A percentile compares a stretch with the other conserved stretches of the same genome.
These are phyloP conservation scores for Gambelia wislizenii DNA, from an alignment of 2,797 vertebrate species.

Conservation along the genomic window DNA sequence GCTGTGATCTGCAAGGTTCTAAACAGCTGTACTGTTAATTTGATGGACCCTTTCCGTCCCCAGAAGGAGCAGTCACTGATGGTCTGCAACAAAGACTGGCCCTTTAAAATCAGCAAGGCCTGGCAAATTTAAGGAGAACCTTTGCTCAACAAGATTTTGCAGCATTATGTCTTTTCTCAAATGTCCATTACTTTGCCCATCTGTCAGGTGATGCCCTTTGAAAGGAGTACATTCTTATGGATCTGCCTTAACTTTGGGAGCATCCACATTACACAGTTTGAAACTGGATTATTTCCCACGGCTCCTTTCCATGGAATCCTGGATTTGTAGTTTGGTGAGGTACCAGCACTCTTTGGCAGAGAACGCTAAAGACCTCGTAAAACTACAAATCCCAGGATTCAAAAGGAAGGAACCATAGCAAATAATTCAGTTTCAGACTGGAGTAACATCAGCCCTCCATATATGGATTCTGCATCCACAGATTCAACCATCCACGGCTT, in stretches of 20 bases:
- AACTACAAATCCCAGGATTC: too few relatives aligned
- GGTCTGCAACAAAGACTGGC: background rate
- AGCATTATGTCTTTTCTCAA: background rate
- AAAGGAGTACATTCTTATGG: background rate
- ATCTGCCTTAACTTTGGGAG: background rate
- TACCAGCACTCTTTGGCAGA: too few relatives aligned
- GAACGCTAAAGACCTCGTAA: too few relatives aligned
- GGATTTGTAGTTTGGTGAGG: too few relatives aligned
- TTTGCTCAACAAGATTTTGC: background rate
- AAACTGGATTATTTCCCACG: too few relatives aligned
- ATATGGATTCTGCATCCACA: too few relatives aligned
- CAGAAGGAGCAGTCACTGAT: background rate
- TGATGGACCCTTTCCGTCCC: background rate
- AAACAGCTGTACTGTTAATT: background rate
- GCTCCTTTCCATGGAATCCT: too few relatives aligned
- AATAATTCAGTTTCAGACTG: too few relatives aligned
- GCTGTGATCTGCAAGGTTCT: background rate
- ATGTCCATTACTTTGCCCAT: background rate
- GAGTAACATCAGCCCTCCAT: too few relatives aligned
- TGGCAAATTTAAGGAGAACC: background rate
- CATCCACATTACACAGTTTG: too few relatives aligned
- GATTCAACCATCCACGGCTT: too few relatives aligned
- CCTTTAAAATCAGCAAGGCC: background rate
- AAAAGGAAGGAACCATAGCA: too few relatives aligned
- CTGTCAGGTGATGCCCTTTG: background rate